These are phyloP conservation scores for Onchidella celtica DNA, from an alignment of 2,888 invertebrate species.

Conservation along the genomic window DNA sequence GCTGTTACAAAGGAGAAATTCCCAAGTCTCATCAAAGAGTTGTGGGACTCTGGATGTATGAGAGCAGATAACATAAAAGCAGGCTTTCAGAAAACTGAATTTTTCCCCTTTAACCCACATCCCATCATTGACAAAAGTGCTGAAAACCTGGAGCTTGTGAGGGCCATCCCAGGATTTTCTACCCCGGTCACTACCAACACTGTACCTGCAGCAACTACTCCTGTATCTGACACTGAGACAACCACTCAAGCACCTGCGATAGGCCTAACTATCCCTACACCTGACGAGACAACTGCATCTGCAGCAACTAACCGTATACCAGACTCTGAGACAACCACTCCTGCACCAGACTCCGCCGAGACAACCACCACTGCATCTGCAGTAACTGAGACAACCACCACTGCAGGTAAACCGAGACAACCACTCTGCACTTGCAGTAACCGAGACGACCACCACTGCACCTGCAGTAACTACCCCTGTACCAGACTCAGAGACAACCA, in stretches of 20 bases:
- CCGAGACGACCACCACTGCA: too few species aligned
- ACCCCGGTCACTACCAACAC: background rate
- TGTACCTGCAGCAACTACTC: background rate
- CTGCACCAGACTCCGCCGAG: background rate
- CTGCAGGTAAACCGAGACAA: too few species aligned
- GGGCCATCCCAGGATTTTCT: background rate
- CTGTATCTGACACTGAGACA: too few species aligned
- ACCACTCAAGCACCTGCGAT: too few species aligned
- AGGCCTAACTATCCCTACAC: background rate
- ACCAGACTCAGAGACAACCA: too few species aligned
- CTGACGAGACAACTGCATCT: background rate
- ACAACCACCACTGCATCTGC: too few species aligned
- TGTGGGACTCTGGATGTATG: background rate
- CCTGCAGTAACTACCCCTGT: too few species aligned
- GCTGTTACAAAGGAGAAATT: constrained; percentile 16
- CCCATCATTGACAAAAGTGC: background rate
- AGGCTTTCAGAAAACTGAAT: constrained; percentile 35
- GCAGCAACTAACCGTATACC: background rate
- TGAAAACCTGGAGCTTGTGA: constrained; percentile 7
- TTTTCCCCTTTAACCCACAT: constrained; percentile 21
- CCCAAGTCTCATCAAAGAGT: constrained; percentile 16
- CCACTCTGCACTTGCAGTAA: too few species aligned
- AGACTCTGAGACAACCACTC: background rate
- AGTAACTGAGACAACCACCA: background rate
- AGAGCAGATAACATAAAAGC: constrained; percentile 17